phyloP scores from a whole-genome alignment of 2,888 invertebrate genomes.

The Drosophila lutescens region DNA sequence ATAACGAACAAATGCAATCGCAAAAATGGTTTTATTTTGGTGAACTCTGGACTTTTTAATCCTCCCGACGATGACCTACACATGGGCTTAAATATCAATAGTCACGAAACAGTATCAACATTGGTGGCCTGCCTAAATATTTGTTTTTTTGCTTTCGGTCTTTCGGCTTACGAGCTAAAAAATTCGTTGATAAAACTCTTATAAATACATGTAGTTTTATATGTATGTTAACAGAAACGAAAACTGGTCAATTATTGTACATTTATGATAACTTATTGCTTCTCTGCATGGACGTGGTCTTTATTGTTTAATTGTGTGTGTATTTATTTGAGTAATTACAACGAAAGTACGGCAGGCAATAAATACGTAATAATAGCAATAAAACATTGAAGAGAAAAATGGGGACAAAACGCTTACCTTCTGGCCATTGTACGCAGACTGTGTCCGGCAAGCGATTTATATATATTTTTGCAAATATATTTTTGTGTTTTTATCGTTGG shows the following conservation, averaged over 20 bases:
- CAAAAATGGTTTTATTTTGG: conserved; percentile 42
- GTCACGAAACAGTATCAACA: conserved; percentile 15
- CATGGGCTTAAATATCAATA: conserved; percentile 10
- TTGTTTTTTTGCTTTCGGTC: conserved; percentile 10
- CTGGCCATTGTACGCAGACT: conserved; percentile 96
- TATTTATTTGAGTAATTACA: conserved; percentile 55
- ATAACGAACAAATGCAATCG: conserved; percentile 39
- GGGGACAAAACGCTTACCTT: conserved; percentile 87
- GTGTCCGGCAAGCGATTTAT: conserved; percentile 78
- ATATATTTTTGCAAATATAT: conserved; percentile 1
- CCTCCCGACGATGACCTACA: conserved; percentile 43
- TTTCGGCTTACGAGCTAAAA: conserved; percentile 37
- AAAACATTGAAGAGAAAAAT: conserved; percentile 29
- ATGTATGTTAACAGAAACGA: conserved; percentile 31
- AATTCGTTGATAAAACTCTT: conserved; percentile 34
- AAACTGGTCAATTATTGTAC: conserved; percentile 44
- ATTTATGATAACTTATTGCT: conserved; percentile 50
- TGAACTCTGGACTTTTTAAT: conserved; percentile 34
- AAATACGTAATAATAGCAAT: conserved; percentile 75
- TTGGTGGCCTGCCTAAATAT: conserved; percentile 36
- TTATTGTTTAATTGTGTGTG: conserved; percentile 33
- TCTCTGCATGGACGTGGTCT: conserved; percentile 21
- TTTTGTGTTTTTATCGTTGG: conserved; percentile 35
- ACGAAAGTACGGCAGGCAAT: conserved; percentile 75
- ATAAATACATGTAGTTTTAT: conserved; percentile 29